Conservation (phyloP, 2,113 vertebrate genomes). For the Hippopotamus amphibius region DNA sequence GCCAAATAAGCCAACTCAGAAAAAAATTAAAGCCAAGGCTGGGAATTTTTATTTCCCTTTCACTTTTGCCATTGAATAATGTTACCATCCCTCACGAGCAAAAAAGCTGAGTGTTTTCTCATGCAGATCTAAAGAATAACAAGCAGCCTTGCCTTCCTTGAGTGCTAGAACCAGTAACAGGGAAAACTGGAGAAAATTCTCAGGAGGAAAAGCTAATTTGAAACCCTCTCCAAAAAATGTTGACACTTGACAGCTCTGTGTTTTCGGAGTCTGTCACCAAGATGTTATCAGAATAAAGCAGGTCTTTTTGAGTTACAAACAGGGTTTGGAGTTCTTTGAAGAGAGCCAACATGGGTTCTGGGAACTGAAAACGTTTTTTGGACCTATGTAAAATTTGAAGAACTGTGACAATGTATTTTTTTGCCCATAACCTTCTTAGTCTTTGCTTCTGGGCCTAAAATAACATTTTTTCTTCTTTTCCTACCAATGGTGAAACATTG, state of each 20-base stretch:
- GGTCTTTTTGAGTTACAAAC: conserved; percentile 29
- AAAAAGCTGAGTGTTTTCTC: background rate
- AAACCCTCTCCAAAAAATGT: conserved; percentile 27
- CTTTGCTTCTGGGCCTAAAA: conserved; percentile 72
- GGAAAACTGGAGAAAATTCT: background rate
- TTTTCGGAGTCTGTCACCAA: conserved; percentile 39
- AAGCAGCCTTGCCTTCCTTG: conserved; percentile 30
- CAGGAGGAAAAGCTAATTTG: conserved; percentile 61
- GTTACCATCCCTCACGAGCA: background rate
- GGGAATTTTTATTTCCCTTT: conserved; percentile 4
- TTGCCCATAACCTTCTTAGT: conserved; percentile 28
- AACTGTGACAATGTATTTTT: conserved; percentile 40
- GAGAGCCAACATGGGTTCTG: background rate
- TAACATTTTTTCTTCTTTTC: conserved; percentile 71
- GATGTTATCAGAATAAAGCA: conserved; percentile 39
- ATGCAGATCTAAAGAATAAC: conserved; percentile 22
- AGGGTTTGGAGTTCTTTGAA: conserved; percentile 22
- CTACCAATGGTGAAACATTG: conserved; percentile 49
- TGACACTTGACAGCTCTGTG: conserved; percentile 54
- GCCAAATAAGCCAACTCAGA: background rate
- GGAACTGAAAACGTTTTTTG: conserved; percentile 36
- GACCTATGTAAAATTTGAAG: background rate
- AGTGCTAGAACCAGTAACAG: background rate
- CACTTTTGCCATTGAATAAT: background rate
- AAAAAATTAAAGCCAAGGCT: background rate